These are phyloP conservation scores for Archaeoteleia sp. DNA, from an alignment of 2,888 invertebrate species.

Conservation along the genomic window DNA sequence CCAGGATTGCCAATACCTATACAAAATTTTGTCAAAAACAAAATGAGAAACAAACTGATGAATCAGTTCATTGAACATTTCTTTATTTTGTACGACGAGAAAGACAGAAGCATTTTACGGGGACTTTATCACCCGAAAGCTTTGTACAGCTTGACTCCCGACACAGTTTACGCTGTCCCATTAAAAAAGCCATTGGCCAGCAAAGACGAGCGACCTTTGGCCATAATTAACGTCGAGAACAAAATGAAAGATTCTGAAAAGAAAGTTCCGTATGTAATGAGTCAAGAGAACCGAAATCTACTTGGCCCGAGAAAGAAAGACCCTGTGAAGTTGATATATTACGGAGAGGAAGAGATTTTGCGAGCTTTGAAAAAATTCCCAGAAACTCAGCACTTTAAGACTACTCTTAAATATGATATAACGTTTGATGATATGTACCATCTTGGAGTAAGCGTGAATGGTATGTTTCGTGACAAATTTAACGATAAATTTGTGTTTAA, in stretches of 20 bases:
- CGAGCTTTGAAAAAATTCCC: constrained; percentile 73
- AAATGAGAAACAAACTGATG: constrained; percentile 71
- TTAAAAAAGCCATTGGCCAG: constrained; percentile 32
- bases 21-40: constrained; percentile 56
- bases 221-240: constrained; percentile 9
- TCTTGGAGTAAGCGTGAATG: constrained; percentile 78
- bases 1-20: constrained; percentile 58
- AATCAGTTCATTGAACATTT: constrained; percentile 81
- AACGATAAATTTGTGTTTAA: constrained; percentile 76
- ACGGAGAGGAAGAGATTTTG: constrained; percentile 65
- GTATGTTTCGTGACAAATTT: constrained; percentile 76
- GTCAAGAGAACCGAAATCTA: constrained; percentile 75
- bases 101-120: constrained; percentile 77
- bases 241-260: constrained; percentile 9
- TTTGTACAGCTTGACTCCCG: constrained; percentile 78
- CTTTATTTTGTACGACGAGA: constrained; percentile 81
- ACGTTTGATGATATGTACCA: constrained; percentile 56
- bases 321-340: constrained; percentile 56
- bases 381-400: constrained; percentile 76
- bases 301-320: constrained; percentile 56
- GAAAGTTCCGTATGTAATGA: constrained; percentile 51
- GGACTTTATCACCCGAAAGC: constrained; percentile 81
- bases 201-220: constrained; percentile 14
- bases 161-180: constrained; percentile 48
- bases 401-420: constrained; percentile 74